Conservation (phyloP, 2,113 vertebrate species). For the Hystrix brachyura region DNA sequence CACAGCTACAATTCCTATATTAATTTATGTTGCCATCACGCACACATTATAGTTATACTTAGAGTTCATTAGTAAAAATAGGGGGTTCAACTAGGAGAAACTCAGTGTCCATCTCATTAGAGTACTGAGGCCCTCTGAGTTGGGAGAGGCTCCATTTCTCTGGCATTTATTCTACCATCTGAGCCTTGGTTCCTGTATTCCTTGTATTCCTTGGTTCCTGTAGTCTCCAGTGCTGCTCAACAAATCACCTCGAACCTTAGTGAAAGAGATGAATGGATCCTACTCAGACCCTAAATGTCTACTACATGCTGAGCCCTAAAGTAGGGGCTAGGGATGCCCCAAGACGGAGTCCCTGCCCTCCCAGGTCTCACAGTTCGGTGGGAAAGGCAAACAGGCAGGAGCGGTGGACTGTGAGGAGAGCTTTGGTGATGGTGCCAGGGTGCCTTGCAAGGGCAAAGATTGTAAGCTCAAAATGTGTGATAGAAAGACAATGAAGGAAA, state of each 20-base stretch:
- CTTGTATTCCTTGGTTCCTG: background rate
- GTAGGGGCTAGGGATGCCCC: background rate
- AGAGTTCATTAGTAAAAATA: background rate
- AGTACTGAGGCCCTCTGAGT: background rate
- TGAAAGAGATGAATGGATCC: background rate
- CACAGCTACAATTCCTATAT: background rate
- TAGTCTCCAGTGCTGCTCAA: background rate
- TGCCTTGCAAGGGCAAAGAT: background rate
- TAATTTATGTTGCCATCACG: background rate
- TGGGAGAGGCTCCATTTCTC: background rate
- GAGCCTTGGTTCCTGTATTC: background rate
- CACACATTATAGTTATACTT: background rate
- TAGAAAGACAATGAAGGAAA: background rate
- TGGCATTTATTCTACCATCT: background rate
- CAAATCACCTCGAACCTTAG: background rate
- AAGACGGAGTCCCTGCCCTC: background rate
- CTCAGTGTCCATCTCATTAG: background rate
- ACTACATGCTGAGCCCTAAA: background rate
- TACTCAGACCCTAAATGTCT: background rate
- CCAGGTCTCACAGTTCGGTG: background rate
- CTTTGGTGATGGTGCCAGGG: background rate
- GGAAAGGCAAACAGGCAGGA: background rate
- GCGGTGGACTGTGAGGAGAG: background rate
- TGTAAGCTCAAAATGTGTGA: background rate
- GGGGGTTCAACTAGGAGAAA: slow-evolving; percentile 28